Base-by-base conservation (phyloP, 2,797 vertebrate genomes). In the Schizopygopsis pylzovi region DNA sequence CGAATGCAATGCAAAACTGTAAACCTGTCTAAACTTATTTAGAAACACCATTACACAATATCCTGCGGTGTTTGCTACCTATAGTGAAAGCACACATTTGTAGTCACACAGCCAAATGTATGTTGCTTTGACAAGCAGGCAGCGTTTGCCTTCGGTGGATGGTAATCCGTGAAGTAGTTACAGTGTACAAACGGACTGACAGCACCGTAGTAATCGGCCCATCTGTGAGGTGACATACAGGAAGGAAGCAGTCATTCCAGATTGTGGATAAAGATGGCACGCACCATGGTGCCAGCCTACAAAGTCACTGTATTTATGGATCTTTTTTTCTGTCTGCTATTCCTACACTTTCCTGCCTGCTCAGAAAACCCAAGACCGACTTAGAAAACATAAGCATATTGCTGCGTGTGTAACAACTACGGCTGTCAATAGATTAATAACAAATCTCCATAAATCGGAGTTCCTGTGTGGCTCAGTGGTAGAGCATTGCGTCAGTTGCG, bases 171-270 rank as follows among this genome's bases (percentile, higher is more conserved):
- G 82, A 75, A 80, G 87, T 79, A 86, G 70, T 88, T 85, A 83
- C 85, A 78, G 39, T 86, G 87, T 89, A 90, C 89, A 90, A 90
- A 90, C 85, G 86, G 86, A 82, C 86, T 85, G 88, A 90, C 89
- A 88, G 86, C 82, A 76, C 56, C 47, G 71, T 89, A 89, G 88
- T 89, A 90, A 90, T 88, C 82, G 80, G 33, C 88, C 89, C 89
- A 90, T 90, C 89, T 90, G 89, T 86, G 88, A 90, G 88, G 88
- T 90, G 89, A 90, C 82, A 86, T 79, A 86, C 85, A 89, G 86
- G 87, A 89, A 89, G 84, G 75, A 89, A 86, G 59, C 88, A 83
- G 63, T 89, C 87, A 82, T 78, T 76, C 81, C 89, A 90, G 89
- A 89, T 84, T 90, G 89, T 87, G 86, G 84, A 89, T 87, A 86